Evolutionary conservation across 2,888 invertebrate species (phyloP).

Genomic region (Meliscaeva auricollis): DNA sequence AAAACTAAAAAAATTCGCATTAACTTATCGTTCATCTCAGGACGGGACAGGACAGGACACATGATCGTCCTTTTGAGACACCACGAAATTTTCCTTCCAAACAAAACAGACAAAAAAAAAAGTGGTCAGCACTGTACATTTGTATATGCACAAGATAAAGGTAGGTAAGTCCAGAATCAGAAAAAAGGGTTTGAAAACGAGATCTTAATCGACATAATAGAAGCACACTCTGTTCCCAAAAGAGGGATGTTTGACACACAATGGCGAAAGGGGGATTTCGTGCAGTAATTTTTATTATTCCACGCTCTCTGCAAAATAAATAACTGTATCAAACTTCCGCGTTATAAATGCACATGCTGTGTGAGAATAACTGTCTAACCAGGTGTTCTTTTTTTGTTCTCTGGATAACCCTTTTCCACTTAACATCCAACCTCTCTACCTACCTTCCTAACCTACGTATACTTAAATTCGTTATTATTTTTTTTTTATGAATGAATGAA

Average conservation of each 20-base stretch:
- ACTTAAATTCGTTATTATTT: neutral
- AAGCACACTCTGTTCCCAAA: conserved; percentile 19
- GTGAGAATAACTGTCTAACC: conserved; percentile 48
- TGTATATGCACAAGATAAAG: no score
- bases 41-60: neutral
- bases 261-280: conserved; percentile 9
- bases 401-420: conserved; percentile 38
- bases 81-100: neutral
- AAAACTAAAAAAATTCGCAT: conserved; percentile 40
- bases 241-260: conserved; percentile 35
- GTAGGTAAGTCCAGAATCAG: conserved; percentile 7
- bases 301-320: conserved; percentile 18
- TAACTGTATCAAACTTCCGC: conserved; percentile 67
- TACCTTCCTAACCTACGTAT: neutral
- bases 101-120: conserved; percentile 9
- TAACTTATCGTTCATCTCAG: conserved; percentile 2
- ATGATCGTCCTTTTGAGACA: neutral
- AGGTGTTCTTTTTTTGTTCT: conserved; percentile 48
- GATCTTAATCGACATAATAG: conserved; percentile 43
- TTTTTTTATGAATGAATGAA: conserved; percentile 6
- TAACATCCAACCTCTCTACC: neutral
- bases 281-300: neutral
- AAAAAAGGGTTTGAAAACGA: conserved; percentile 17
- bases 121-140: conserved; percentile 36
- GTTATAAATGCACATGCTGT: conserved; percentile 55